A percentile compares a stretch with the other conserved stretches of the same genome.
phyloP scores from a whole-genome alignment of 1,140 invertebrate species.

The Tenebrio molitor region DNA sequence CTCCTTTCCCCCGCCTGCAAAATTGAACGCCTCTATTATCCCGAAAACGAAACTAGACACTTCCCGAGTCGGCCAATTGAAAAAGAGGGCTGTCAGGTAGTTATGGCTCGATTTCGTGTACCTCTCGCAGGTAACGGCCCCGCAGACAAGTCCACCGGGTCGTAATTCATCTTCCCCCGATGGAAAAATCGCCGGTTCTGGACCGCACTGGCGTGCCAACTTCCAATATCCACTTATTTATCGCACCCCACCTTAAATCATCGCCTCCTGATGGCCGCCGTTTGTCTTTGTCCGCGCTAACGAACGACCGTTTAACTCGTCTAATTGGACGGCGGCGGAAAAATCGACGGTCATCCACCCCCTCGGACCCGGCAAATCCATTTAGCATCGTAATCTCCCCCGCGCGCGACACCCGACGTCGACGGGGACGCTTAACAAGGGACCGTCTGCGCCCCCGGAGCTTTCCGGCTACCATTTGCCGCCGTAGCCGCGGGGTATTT shows the following conservation, averaged over 20 bases:
- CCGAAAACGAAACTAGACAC: not conserved
- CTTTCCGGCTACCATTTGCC: slow-evolving; percentile 38
- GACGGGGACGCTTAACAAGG: slow-evolving; percentile 23
- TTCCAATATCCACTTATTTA: slow-evolving; percentile 1
- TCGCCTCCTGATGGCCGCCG: not conserved
- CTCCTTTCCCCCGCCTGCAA: not conserved
- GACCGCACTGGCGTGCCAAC: not conserved
- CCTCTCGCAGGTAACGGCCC: too few species aligned
- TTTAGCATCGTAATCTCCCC: slow-evolving; percentile 41
- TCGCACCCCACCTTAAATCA: slow-evolving; percentile 9
- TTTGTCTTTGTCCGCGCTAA: slow-evolving; percentile 2
- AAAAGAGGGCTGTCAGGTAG: too few species aligned
- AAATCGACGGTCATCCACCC: not conserved
- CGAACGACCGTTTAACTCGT: slow-evolving; percentile 12
- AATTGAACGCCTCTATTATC: not conserved
- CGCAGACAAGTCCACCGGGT: too few species aligned
- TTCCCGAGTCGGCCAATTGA: too few species aligned
- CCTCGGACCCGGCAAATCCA: slow-evolving; percentile 38
- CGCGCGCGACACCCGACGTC: slow-evolving; percentile 10
- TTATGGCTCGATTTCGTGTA: too few species aligned
- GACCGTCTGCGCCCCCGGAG: slow-evolving; percentile 33
- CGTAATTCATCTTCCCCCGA: not conserved
- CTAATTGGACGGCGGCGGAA: slow-evolving; percentile 2
- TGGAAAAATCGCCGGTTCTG: not conserved
- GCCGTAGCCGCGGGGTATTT: slow-evolving; percentile 45